These are phyloP conservation scores for Oxyruncus cristatus DNA, from an alignment of 2,113 vertebrate species.

Conservation along the genomic window DNA sequence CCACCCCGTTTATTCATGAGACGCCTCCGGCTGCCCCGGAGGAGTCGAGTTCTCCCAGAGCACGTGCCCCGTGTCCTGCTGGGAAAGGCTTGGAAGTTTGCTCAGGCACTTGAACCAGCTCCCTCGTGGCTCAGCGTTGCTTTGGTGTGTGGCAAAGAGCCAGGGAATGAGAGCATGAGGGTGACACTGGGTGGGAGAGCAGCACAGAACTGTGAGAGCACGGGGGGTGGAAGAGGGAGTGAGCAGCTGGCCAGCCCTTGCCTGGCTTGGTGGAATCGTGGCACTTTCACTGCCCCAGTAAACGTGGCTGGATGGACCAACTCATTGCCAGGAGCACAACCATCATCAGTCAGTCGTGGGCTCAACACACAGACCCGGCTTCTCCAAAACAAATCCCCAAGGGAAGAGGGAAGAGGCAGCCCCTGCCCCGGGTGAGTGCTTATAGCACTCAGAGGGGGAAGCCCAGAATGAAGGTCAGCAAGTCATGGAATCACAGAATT, in stretches of 20 bases:
- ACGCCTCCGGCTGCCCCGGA: accelerated
- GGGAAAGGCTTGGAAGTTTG: not conserved
- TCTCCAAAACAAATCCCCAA: not conserved
- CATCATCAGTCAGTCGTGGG: not conserved
- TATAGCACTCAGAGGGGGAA: not conserved
- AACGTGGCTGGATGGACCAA: not conserved
- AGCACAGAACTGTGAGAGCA: not conserved
- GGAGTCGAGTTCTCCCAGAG: not conserved
- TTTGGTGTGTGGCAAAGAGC: not conserved
- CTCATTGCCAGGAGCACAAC: not conserved
- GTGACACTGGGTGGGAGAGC: not conserved
- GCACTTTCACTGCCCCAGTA: not conserved
- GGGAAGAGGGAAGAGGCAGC: not conserved
- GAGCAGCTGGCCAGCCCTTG: not conserved
- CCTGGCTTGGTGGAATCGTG: not conserved
- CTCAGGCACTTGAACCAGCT: not conserved
- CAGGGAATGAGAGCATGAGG: not conserved
- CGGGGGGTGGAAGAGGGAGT: not conserved
- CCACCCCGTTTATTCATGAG: not conserved
- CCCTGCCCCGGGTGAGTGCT: not conserved
- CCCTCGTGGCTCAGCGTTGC: not conserved
- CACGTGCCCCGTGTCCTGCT: accelerated
- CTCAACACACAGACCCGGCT: not conserved
- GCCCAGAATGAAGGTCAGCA: not conserved
- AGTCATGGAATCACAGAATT: not conserved